These are phyloP conservation scores for Todiramphus saurophagus DNA, from an alignment of 2,113 vertebrate genomes.

Conservation along the genomic window DNA sequence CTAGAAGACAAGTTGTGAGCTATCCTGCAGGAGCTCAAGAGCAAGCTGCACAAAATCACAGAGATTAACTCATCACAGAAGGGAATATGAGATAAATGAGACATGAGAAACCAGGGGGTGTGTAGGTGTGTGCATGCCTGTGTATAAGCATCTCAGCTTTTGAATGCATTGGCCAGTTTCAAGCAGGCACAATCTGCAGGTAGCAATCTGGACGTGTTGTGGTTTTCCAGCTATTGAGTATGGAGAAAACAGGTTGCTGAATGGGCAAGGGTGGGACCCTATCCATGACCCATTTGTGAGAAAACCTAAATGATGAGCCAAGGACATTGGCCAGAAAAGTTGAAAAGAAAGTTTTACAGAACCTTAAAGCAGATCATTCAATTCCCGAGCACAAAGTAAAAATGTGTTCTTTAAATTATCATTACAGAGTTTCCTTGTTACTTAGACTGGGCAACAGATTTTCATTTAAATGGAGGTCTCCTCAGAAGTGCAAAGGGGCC, in stretches of 20 bases:
- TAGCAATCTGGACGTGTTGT: not conserved
- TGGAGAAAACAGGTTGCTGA: not conserved
- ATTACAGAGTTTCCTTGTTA: not conserved
- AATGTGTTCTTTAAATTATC: not conserved
- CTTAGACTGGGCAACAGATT: conserved; percentile 36
- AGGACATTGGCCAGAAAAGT: not conserved
- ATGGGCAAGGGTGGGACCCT: not conserved
- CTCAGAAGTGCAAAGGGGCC: conserved; percentile 50
- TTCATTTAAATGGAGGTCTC: conserved; percentile 54
- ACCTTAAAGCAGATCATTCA: not conserved
- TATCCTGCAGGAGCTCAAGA: not conserved
- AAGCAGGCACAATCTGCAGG: not conserved
- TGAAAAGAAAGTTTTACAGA: conserved; percentile 4
- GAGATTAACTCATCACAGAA: not conserved
- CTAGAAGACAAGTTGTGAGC: not conserved
- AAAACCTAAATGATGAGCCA: not conserved
- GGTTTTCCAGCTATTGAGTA: not conserved
- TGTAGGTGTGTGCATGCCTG: not conserved
- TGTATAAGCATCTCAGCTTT: not conserved
- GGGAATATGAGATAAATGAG: not conserved
- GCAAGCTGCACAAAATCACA: not conserved
- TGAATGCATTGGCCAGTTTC: not conserved
- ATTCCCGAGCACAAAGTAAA: conserved; percentile 4
- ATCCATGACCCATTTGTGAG: not conserved
- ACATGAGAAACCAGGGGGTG: not conserved